These are phyloP conservation scores for Protobothrops mucrosquamatus DNA, from an alignment of 2,113 vertebrate genomes.

Conservation along the genomic window DNA sequence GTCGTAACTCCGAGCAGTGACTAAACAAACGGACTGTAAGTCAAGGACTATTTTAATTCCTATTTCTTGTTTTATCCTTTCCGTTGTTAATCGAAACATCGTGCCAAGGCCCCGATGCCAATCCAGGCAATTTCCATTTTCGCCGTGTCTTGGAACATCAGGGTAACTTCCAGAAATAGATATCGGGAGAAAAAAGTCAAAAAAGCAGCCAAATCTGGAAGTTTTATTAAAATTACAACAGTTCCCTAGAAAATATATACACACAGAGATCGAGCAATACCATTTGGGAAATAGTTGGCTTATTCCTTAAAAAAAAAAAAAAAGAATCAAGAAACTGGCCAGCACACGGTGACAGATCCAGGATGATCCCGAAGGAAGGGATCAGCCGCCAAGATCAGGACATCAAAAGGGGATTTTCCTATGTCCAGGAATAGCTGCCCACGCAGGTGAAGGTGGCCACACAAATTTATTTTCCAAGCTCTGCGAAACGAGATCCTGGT, in stretches of 20 bases:
- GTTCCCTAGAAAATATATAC: neutral
- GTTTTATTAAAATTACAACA: neutral
- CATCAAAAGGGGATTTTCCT: neutral
- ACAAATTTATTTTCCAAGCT: neutral
- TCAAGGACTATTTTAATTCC: neutral
- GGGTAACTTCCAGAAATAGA: neutral
- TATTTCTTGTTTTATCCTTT: neutral
- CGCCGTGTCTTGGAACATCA: neutral
- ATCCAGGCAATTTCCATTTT: neutral
- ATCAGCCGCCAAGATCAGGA: neutral
- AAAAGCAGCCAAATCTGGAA: too few relatives aligned
- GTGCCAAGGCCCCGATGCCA: neutral
- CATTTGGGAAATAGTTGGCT: too few relatives aligned
- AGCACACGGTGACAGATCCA: neutral
- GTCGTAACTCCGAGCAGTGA: too few relatives aligned
- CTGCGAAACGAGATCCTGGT: neutral
- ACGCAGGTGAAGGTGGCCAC: neutral
- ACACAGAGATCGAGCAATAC: neutral
- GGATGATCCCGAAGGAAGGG: neutral
- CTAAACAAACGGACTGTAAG: too few relatives aligned
- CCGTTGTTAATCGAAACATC: neutral
- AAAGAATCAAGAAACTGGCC: neutral
- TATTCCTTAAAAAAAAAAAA: neutral
- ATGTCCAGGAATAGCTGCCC: neutral
- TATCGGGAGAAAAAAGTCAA: neutral